Conservation (phyloP, 1,140 invertebrate genomes). For the Eupristina koningsbergeri region DNA sequence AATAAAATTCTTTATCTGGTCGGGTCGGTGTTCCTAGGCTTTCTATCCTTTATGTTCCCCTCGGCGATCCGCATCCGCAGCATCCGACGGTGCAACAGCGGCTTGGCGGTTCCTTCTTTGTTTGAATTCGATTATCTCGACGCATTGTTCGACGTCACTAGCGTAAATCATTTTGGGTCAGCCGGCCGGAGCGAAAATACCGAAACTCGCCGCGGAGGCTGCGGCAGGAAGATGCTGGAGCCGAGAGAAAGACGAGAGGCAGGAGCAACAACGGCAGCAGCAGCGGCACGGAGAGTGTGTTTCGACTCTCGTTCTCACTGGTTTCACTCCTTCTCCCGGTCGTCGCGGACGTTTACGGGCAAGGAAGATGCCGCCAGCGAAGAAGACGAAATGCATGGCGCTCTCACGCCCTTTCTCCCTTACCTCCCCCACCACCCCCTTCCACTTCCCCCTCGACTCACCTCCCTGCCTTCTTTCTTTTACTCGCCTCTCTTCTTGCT, state of each 20-base stretch:
- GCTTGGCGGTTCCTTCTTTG: constrained; percentile 48
- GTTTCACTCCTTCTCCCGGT: neutral
- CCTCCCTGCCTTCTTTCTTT: neutral
- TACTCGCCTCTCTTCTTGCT: neutral
- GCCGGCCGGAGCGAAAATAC: constrained; percentile 42
- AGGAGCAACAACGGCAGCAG: too few relatives aligned
- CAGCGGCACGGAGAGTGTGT: neutral
- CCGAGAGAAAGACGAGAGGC: constrained; percentile 15
- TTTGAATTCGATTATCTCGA: constrained; percentile 50
- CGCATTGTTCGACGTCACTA: constrained; percentile 50
- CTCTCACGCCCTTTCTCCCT: constrained; percentile 36
- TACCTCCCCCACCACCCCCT: neutral
- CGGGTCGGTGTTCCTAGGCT: neutral
- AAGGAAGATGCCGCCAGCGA: constrained; percentile 41
- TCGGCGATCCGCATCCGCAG: constrained; percentile 14
- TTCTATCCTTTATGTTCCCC: constrained; percentile 48
- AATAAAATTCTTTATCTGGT: constrained; percentile 41
- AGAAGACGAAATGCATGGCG: constrained; percentile 38
- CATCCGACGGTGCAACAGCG: constrained; percentile 3
- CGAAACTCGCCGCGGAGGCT: constrained; percentile 26
- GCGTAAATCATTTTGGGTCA: constrained; percentile 52
- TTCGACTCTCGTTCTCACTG: constrained; percentile 16
- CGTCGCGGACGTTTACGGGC: constrained; percentile 38
- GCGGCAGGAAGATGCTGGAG: too few relatives aligned
- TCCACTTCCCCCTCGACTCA: too few relatives aligned